Conservation (phyloP, 37 sponge, comb jelly and placozoan genomes). For the Spongilla lacustris region DNA sequence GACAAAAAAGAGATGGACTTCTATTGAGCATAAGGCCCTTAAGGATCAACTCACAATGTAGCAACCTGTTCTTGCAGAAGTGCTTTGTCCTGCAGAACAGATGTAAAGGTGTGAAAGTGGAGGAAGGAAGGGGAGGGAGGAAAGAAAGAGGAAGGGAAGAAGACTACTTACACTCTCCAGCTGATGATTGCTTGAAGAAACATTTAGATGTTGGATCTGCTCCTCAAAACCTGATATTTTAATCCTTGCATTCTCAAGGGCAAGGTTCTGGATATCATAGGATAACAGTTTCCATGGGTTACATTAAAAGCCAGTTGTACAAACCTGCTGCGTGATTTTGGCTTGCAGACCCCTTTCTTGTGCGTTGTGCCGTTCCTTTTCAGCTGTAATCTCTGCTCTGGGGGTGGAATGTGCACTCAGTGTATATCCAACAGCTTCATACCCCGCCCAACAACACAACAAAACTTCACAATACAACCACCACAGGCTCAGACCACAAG, state of each 20-base stretch:
- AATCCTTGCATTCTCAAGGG: not conserved
- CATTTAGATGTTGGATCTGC: conserved; percentile 23
- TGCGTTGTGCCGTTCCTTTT: conserved; percentile 12
- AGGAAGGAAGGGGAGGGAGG: not conserved
- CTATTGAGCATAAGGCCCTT: not conserved
- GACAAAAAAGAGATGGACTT: not conserved
- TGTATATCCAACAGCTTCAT: too few species aligned
- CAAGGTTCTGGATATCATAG: conserved; percentile 4
- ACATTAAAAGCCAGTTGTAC: not conserved
- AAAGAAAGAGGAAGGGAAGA: not conserved
- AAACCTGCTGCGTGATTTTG: conserved; percentile 21
- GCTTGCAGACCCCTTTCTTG: conserved; percentile 24
- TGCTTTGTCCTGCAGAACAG: not conserved
- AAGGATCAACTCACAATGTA: not conserved
- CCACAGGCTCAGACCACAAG: not conserved
- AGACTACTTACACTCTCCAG: not conserved
- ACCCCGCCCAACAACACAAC: not conserved
- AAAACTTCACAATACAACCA: not conserved
- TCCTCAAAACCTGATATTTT: conserved; percentile 34
- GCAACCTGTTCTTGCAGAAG: not conserved
- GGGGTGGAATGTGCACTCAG: not conserved
- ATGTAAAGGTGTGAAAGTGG: not conserved
- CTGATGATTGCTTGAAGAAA: not conserved
- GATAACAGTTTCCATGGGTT: not conserved
- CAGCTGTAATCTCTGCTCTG: conserved; percentile 26